phyloP scores from a whole-genome alignment of 2,888 invertebrate species.

The Suillia variegata region DNA sequence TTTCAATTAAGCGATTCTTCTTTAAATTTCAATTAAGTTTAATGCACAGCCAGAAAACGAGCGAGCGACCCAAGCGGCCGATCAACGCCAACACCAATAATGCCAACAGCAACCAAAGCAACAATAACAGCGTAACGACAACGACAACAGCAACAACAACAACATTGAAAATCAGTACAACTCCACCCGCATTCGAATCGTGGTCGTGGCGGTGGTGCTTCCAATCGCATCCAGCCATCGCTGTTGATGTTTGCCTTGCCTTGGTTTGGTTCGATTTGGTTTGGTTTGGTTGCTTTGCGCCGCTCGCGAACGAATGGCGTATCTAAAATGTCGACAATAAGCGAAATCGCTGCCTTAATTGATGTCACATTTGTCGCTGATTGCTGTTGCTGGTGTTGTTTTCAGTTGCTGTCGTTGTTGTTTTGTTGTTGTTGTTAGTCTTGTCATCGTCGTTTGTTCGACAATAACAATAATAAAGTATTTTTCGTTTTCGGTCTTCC shows the following conservation, averaged over 20 bases:
- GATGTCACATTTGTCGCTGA: slow-evolving; percentile 8
- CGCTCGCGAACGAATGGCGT: slow-evolving; percentile 3
- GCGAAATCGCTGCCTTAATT: not conserved
- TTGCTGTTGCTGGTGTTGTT: not conserved
- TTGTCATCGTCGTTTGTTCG: slow-evolving; percentile 2
- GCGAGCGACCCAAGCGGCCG: too few relatives aligned
- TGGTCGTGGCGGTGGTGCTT: too few relatives aligned
- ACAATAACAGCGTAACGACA: too few relatives aligned
- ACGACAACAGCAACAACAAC: not conserved
- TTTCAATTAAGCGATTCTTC: slow-evolving; percentile 46
- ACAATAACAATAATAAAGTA: not conserved
- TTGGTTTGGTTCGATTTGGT: too few relatives aligned
- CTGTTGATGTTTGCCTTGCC: too few relatives aligned
- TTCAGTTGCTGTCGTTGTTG: slow-evolving; percentile 5
- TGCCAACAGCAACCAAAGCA: too few relatives aligned
- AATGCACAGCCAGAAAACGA: slow-evolving; percentile 9
- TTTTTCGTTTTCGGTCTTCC: not conserved
- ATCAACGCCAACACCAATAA: too few relatives aligned
- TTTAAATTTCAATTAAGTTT: slow-evolving; percentile 25
- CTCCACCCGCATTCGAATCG: slow-evolving; percentile 31
- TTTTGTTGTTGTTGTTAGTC: not conserved
- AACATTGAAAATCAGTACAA: slow-evolving; percentile 7
- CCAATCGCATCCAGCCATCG: too few relatives aligned
- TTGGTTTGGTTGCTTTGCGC: too few relatives aligned
- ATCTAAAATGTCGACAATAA: slow-evolving; percentile 7